Evolutionary conservation across 2,888 invertebrate genomes (phyloP).

Genomic region (Lasioglossum villosulum): DNA sequence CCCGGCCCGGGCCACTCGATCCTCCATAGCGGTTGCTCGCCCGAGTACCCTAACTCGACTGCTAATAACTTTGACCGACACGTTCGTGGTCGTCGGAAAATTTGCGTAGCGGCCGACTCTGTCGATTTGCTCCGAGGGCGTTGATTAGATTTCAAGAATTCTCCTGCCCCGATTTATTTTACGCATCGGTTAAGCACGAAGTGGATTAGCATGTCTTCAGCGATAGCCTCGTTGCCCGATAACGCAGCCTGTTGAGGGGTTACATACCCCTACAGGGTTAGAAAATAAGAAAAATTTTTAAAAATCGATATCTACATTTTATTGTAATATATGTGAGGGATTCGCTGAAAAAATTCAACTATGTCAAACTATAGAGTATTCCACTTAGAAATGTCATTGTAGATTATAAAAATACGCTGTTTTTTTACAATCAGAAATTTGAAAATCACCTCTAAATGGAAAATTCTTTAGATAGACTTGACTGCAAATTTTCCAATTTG

Average conservation of each 20-base stretch:
- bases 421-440: too few species aligned
- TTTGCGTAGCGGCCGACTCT: constrained; percentile 16
- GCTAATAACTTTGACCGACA: constrained; percentile 62
- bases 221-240: not conserved
- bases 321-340: not conserved
- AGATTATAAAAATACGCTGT: too few species aligned
- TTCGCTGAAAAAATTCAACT: too few species aligned
- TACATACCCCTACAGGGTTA: not conserved
- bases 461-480: too few species aligned
- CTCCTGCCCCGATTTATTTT: constrained; percentile 1
- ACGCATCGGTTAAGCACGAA: not conserved
- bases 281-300: not conserved
- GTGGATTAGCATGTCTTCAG: not conserved
- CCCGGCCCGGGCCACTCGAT: constrained; percentile 42
- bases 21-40: constrained; percentile 58
- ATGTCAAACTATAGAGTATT: too few species aligned
- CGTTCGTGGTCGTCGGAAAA: constrained; percentile 46
- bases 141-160: constrained; percentile 15
- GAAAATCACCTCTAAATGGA: too few species aligned
- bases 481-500: too few species aligned
- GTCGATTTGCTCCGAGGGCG: constrained; percentile 16
- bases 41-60: constrained; percentile 52
- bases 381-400: too few species aligned
- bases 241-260: not conserved
- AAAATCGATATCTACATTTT: not conserved